Evolutionary conservation across 92 coral and sea anemone genomes (phyloP).

Genomic region (Blastomussa wellsi): DNA sequence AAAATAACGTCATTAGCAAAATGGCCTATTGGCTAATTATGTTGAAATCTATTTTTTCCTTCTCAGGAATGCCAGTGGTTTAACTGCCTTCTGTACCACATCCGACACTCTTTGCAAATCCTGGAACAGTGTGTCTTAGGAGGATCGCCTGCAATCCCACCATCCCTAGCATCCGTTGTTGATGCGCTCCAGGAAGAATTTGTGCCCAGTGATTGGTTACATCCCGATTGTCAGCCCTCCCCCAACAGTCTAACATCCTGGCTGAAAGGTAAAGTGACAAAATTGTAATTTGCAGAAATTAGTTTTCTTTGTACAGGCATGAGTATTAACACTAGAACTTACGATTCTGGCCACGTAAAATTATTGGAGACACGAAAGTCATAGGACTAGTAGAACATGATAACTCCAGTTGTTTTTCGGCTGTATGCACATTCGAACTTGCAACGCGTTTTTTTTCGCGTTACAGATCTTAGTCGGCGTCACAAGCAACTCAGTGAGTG

Average conservation of each 20-base stretch:
- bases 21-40: not conserved
- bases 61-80: constrained; percentile 96
- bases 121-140: constrained; percentile 89
- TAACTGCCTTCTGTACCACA: constrained; percentile 80
- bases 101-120: constrained; percentile 85
- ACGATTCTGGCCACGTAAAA: not conserved
- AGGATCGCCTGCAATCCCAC: constrained; percentile 83
- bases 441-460: not conserved
- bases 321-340: not conserved
- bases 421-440: no score
- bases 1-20: no score
- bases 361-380: not conserved
- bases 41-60: not conserved
- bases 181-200: constrained; percentile 72
- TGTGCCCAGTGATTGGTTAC: constrained; percentile 87
- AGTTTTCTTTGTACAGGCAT: not conserved
- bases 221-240: constrained; percentile 86
- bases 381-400: no score
- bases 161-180: constrained; percentile 61
- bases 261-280: constrained; percentile 73
- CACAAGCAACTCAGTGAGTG: constrained; percentile 83
- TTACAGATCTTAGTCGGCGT: constrained; percentile 70
- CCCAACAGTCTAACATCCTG: constrained; percentile 86
- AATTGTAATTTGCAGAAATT: not conserved
- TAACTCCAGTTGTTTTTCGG: no score